A percentile compares a stretch with the other conserved stretches of the same genome.
Evolutionary conservation across 2,797 vertebrate genomes (phyloP).

Genomic region (Sebastes hopkinsi): DNA sequence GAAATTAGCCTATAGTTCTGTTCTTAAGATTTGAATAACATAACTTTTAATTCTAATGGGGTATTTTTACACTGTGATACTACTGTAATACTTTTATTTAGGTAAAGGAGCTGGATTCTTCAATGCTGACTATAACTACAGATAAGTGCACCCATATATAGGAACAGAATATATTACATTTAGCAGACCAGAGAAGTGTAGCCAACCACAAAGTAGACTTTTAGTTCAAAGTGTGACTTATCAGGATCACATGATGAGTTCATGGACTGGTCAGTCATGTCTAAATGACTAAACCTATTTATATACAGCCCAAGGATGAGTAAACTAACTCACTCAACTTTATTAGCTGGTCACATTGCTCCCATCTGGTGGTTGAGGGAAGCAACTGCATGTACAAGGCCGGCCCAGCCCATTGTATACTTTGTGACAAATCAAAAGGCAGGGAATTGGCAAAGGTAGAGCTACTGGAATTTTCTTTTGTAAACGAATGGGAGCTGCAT

Average conservation of each 20-base stretch:
- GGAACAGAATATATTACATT: background rate
- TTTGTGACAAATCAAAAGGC: background rate
- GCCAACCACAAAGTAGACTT: background rate
- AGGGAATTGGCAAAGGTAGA: background rate
- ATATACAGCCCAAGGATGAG: background rate
- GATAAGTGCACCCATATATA: background rate
- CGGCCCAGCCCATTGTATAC: background rate
- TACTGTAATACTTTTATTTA: background rate
- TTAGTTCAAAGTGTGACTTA: background rate
- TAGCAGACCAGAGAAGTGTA: background rate
- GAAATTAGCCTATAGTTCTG: background rate
- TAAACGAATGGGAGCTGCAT: background rate
- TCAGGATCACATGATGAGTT: background rate
- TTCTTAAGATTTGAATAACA: background rate
- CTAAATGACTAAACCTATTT: background rate
- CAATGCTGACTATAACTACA: background rate
- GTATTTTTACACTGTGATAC: background rate
- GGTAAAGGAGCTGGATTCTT: background rate
- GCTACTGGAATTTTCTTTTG: background rate
- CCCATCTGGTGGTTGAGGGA: slow-evolving; percentile 28
- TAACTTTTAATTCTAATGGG: background rate
- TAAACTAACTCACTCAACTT: background rate
- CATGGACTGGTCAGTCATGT: background rate
- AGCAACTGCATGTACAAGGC: background rate
- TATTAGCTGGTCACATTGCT: background rate